These are phyloP conservation scores for Beaufortia kweichowensis DNA, from an alignment of 2,113 vertebrate genomes.

Conservation along the genomic window DNA sequence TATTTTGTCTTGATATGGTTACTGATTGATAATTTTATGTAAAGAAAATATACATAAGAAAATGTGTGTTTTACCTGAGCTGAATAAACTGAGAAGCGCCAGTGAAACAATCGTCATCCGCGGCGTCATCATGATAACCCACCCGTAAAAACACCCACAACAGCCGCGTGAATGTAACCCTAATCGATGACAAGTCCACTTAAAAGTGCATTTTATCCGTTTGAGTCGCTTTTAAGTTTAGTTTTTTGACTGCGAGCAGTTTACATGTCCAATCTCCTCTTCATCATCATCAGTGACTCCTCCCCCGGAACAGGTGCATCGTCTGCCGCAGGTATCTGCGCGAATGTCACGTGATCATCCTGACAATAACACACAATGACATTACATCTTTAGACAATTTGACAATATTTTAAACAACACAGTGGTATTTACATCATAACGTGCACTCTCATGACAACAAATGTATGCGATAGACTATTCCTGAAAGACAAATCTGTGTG, in stretches of 20 bases:
- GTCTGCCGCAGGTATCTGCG: background rate
- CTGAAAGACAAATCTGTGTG: too few species aligned
- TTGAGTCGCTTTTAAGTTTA: background rate
- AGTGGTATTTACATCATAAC: too few species aligned
- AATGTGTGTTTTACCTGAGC: slow-evolving; percentile 60
- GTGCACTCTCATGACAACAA: too few species aligned
- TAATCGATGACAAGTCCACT: background rate
- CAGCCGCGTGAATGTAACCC: too few species aligned
- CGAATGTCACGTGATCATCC: too few species aligned
- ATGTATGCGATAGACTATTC: too few species aligned
- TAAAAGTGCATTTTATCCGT: background rate
- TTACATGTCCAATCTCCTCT: background rate
- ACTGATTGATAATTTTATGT: too few species aligned
- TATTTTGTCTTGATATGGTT: background rate
- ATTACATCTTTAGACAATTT: too few species aligned
- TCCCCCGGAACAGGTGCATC: slow-evolving; percentile 68
- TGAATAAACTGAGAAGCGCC: slow-evolving; percentile 59
- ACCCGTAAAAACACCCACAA: background rate
- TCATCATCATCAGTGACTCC: slow-evolving; percentile 54
- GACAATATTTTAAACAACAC: too few species aligned
- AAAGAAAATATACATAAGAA: too few species aligned
- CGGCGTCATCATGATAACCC: slow-evolving; percentile 55
- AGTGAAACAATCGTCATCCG: slow-evolving; percentile 27
- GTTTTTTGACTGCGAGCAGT: too few species aligned
- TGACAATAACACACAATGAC: too few species aligned